A percentile compares a stretch with the other conserved stretches of the same genome.
Conservation (phyloP, 2,113 vertebrate genomes). For the Natator depressus region DNA sequence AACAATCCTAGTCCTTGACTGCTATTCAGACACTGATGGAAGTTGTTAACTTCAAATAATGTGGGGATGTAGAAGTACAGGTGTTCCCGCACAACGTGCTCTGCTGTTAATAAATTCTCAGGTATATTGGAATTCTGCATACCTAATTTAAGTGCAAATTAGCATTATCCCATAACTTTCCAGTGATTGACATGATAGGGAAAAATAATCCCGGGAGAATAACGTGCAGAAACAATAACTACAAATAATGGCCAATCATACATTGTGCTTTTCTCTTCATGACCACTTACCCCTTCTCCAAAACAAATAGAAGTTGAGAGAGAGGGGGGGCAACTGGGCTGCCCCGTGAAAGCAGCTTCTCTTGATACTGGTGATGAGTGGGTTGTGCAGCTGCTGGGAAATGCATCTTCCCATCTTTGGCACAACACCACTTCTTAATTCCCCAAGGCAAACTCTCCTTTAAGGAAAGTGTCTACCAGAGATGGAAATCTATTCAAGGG, state of each 20-base stretch:
- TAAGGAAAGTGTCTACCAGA: background rate
- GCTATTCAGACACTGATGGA: conserved; percentile 57
- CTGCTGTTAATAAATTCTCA: conserved; percentile 30
- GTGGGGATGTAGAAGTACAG: conserved; percentile 27
- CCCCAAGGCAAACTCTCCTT: background rate
- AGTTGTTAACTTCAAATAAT: conserved; percentile 69
- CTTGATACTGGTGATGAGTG: background rate
- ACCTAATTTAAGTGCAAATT: conserved; percentile 17
- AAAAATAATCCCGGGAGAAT: conserved; percentile 25
- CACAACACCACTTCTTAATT: background rate
- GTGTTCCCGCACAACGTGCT: conserved; percentile 14
- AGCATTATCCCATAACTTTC: conserved; percentile 43
- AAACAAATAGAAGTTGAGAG: background rate
- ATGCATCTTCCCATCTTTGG: background rate
- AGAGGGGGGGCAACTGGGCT: background rate
- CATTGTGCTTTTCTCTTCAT: background rate
- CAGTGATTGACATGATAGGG: conserved; percentile 50
- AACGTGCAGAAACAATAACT: conserved; percentile 22
- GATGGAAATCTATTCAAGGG: background rate
- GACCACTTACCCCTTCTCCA: conserved; percentile 5
- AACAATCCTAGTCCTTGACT: conserved; percentile 59
- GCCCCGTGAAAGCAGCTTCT: background rate
- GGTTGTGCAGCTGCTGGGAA: background rate
- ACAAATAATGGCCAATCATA: conserved; percentile 35
- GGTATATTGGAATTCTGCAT: conserved; percentile 19